phyloP scores from a whole-genome alignment of 2,888 invertebrate species.

The Hirtodrosophila trivittata region DNA sequence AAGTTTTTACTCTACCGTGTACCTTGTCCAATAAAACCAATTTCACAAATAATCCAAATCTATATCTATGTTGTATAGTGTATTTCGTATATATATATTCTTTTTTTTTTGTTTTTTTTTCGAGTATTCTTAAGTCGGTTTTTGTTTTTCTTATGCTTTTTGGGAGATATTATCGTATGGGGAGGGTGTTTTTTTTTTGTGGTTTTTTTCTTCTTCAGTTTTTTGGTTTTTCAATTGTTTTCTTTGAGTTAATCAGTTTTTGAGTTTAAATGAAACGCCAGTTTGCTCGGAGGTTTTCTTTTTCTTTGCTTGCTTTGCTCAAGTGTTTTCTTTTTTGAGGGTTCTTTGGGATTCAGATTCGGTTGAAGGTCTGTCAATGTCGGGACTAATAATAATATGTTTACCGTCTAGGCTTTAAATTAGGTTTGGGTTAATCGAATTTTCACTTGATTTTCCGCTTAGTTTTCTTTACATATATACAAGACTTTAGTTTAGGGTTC shows the following conservation, averaged over 20 bases:
- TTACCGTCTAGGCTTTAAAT: slow-evolving; percentile 61
- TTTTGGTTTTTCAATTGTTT: slow-evolving; percentile 18
- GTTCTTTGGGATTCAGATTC: slow-evolving; percentile 18
- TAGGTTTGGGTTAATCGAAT: slow-evolving; percentile 59
- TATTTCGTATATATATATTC: no score
- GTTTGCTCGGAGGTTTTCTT: slow-evolving; percentile 78
- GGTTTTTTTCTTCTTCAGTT: not conserved
- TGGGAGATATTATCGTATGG: no score
- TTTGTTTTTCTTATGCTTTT: slow-evolving; percentile 13
- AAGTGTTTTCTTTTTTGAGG: slow-evolving; percentile 29
- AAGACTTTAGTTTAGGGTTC: slow-evolving; percentile 50
- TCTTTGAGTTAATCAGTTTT: slow-evolving; percentile 24
- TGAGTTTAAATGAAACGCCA: slow-evolving; percentile 78
- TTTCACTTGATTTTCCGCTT: slow-evolving; percentile 23
- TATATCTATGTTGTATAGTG: slow-evolving; percentile 64
- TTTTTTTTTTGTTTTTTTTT: not conserved
- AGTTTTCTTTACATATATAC: slow-evolving; percentile 69
- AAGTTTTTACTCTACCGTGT: slow-evolving; percentile 67
- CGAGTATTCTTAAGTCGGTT: not conserved
- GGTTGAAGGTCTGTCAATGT: slow-evolving; percentile 57
- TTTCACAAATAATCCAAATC: slow-evolving; percentile 51
- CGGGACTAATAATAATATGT: slow-evolving; percentile 65
- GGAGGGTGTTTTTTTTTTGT: slow-evolving; percentile 15
- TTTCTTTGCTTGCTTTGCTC: slow-evolving; percentile 37
- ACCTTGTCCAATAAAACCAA: slow-evolving; percentile 60